Evolutionary conservation across 2,888 invertebrate genomes (phyloP), one percentile per base, ranked within the genome.

Genomic region (Caenorhabditis sulstoni): DNA sequence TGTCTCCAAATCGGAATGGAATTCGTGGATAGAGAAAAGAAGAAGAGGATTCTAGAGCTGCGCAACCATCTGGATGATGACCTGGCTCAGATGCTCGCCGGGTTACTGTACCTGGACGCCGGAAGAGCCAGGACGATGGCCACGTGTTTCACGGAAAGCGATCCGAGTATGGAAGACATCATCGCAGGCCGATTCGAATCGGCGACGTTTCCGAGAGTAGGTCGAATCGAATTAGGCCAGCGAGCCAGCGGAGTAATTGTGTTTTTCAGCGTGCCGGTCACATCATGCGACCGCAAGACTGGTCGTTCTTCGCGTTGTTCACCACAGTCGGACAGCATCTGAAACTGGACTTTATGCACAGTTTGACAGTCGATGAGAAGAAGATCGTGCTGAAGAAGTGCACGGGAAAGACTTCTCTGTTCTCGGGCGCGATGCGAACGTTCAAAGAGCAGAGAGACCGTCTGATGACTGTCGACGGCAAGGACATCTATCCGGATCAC

Each of bases 221-320:
- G 29, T 7, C 29, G 29, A 29, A 29, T 29, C 29, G 29, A 7
- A 29, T 29, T 5, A 29, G 7, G n/a, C n/a, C n/a, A 57, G 22
- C 1, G 9, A 7, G 12, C 9, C 23, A 49, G 11, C 18, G 14
- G 39, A 8, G 3, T 57, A 29, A 29, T 29, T 29, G 29, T 29
- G 29, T 29, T 4, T 58, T 61, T 8, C 22, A 70, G 70, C 35
- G 45, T 9, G 16, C 22, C 53, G 45, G 47, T 18, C 53, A 62
- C 20, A 22, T n/a, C 5, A 61, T 70, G 20, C 35, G 41, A 5
- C 70, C 70, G 0, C 45, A 61, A 7, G 62, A 70, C 14, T 70
- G 70, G 70, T 62, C 70, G 8, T 70, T 70, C 12, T 70, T 70
- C 22, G 70, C 70, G 4, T 55, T 70, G 14, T 70, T 61, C 62